Evolutionary conservation across 1,140 invertebrate genomes (phyloP).

Genomic region (Drosophila repletoides): DNA sequence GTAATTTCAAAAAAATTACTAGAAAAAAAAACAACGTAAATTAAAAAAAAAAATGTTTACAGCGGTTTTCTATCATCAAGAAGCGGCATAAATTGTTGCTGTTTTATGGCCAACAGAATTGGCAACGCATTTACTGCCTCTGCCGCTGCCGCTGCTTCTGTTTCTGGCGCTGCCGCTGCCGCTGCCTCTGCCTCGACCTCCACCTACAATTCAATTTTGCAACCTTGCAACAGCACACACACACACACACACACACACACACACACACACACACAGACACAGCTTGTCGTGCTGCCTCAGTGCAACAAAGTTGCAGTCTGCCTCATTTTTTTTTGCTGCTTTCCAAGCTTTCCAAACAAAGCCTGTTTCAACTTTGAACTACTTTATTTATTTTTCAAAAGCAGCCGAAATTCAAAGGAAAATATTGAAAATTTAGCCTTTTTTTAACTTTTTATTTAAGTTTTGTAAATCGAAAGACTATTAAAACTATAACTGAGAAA

Average conservation of each 20-base stretch:
- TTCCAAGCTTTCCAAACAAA: slow-evolving; percentile 43
- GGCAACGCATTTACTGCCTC: slow-evolving; percentile 37
- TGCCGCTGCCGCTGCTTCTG: slow-evolving; percentile 14
- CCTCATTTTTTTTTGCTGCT: slow-evolving; percentile 24
- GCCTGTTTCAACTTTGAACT: slow-evolving; percentile 37
- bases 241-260: slow-evolving; percentile 11
- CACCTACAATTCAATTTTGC: slow-evolving; percentile 69
- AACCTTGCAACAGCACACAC: slow-evolving; percentile 55
- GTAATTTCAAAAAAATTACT: too few relatives aligned
- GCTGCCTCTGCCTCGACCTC: slow-evolving; percentile 44
- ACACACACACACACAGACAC: slow-evolving; percentile 13
- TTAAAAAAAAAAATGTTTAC: slow-evolving; percentile 45
- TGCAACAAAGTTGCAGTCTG: slow-evolving; percentile 21
- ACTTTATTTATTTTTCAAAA: slow-evolving; percentile 5
- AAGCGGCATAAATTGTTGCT: slow-evolving; percentile 38
- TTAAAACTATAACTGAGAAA: too few relatives aligned
- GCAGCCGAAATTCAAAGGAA: too few relatives aligned
- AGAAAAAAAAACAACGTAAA: not conserved
- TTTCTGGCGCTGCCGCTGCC: slow-evolving; percentile 1
- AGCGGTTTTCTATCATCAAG: slow-evolving; percentile 12
- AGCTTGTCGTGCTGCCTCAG: slow-evolving; percentile 22
- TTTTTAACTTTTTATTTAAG: slow-evolving; percentile 9
- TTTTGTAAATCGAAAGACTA: not conserved
- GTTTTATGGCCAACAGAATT: slow-evolving; percentile 60
- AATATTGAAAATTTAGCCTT: too few relatives aligned